phyloP scores from a whole-genome alignment of 2,797 vertebrate genomes.

The Spea hammondii region DNA sequence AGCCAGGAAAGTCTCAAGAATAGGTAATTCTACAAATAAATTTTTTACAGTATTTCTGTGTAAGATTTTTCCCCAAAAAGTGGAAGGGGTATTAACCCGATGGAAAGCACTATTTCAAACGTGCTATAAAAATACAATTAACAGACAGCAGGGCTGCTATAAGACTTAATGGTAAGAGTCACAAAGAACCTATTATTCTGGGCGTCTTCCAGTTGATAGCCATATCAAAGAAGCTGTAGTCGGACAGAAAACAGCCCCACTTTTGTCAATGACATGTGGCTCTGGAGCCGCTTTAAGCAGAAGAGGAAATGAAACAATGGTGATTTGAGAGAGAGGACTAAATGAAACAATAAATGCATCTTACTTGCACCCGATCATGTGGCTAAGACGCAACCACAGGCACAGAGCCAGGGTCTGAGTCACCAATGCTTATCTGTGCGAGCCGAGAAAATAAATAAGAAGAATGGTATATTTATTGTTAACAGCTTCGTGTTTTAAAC shows the following conservation, averaged over 20 bases:
- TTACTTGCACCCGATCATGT: slow-evolving; percentile 19
- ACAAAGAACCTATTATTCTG: slow-evolving; percentile 56
- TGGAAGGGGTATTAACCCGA: too few species aligned
- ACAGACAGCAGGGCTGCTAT: not conserved
- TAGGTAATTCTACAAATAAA: too few species aligned
- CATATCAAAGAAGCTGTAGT: slow-evolving; percentile 59
- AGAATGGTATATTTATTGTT: not conserved
- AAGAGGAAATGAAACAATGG: slow-evolving; percentile 37
- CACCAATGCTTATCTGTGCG: slow-evolving; percentile 18
- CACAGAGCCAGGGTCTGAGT: not conserved
- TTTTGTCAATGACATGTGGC: slow-evolving; percentile 21
- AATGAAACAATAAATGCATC: slow-evolving; percentile 32
- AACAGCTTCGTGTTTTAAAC: too few species aligned
- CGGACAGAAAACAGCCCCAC: slow-evolving; percentile 53
- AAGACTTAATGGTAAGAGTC: slow-evolving; percentile 21
- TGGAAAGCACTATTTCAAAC: too few species aligned
- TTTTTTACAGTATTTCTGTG: too few species aligned
- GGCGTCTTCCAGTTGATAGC: slow-evolving; percentile 53
- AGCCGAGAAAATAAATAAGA: slow-evolving; percentile 27
- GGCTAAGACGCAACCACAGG: slow-evolving; percentile 13
- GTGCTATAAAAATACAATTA: too few species aligned
- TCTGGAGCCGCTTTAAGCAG: slow-evolving; percentile 54
- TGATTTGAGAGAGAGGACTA: slow-evolving; percentile 19
- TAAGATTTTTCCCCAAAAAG: too few species aligned
- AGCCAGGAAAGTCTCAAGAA: too few species aligned